These are phyloP conservation scores for Ammodytes dubius DNA, from an alignment of 2,113 vertebrate species.

Conservation along the genomic window DNA sequence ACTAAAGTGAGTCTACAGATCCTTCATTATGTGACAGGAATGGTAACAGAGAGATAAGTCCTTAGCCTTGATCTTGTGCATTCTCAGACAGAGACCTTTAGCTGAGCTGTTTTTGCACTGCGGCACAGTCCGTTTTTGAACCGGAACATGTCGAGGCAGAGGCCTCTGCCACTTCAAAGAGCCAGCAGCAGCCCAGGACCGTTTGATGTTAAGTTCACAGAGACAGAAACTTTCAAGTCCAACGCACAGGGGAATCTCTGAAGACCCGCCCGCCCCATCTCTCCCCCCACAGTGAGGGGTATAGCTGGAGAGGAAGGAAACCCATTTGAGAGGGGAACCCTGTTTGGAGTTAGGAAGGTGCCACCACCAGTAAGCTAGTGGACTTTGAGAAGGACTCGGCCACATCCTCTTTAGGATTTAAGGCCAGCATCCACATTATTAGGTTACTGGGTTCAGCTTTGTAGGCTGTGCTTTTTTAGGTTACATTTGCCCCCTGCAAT, in stretches of 20 bases:
- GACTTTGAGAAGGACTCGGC: slow-evolving; percentile 15
- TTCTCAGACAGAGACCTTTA: slow-evolving; percentile 69
- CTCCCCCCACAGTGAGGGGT: slow-evolving; percentile 49
- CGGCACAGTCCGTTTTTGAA: slow-evolving; percentile 65
- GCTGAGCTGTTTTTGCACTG: slow-evolving; percentile 60
- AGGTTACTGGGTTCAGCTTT: slow-evolving; percentile 22
- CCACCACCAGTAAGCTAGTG: slow-evolving; percentile 4
- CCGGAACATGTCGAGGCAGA: slow-evolving; percentile 73
- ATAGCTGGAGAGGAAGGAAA: slow-evolving; percentile 62
- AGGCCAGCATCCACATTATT: slow-evolving; percentile 27
- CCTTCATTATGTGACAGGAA: slow-evolving; percentile 31
- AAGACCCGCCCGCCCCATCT: slow-evolving; percentile 67
- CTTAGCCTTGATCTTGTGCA: slow-evolving; percentile 62
- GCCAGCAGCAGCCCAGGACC: slow-evolving; percentile 59
- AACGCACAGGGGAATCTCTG: slow-evolving; percentile 74
- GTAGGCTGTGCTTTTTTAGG: slow-evolving; percentile 7
- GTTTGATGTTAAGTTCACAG: slow-evolving; percentile 89
- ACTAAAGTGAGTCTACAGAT: not conserved
- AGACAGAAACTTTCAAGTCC: slow-evolving; percentile 83
- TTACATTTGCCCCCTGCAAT: not conserved
- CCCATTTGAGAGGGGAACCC: slow-evolving; percentile 40
- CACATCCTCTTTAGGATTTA: slow-evolving; percentile 40
- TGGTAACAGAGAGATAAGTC: slow-evolving; percentile 33
- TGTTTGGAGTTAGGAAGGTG: slow-evolving; percentile 47
- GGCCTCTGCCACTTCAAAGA: slow-evolving; percentile 83